Conservation (phyloP, 2,113 vertebrate genomes). For the Ramphastos sulfuratus region DNA sequence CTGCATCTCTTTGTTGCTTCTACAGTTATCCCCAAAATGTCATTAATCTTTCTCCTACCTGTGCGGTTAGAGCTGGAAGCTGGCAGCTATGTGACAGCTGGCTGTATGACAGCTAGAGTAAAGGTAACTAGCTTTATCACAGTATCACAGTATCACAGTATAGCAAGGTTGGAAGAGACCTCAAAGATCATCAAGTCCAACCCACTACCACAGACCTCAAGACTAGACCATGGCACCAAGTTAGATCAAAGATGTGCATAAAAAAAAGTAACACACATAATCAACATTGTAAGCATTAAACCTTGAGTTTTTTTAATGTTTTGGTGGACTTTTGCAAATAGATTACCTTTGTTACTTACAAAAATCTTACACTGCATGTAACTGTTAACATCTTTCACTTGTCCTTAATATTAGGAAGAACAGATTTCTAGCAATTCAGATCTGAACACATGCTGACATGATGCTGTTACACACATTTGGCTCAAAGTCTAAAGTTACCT, state of each 20-base stretch:
- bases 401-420: not conserved
- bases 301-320: not conserved
- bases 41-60: not conserved
- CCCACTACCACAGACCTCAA: no score
- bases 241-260: not conserved
- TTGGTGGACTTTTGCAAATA: not conserved
- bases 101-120: not conserved
- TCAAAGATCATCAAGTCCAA: no score
- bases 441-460: rapidly evolving
- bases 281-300: not conserved
- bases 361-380: not conserved
- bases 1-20: not conserved
- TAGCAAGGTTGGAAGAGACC: no score
- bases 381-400: not conserved
- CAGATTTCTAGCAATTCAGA: not conserved
- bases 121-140: not conserved
- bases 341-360: not conserved
- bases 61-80: not conserved
- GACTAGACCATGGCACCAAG: no score
- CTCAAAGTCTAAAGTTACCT: not conserved
- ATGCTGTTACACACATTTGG: not conserved
- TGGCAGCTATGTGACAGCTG: not conserved
- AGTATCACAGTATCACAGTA: no score
- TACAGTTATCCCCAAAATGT: not conserved
- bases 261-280: not conserved